Conservation (phyloP, 2,113 vertebrate genomes). For the Saiga tatarica region DNA sequence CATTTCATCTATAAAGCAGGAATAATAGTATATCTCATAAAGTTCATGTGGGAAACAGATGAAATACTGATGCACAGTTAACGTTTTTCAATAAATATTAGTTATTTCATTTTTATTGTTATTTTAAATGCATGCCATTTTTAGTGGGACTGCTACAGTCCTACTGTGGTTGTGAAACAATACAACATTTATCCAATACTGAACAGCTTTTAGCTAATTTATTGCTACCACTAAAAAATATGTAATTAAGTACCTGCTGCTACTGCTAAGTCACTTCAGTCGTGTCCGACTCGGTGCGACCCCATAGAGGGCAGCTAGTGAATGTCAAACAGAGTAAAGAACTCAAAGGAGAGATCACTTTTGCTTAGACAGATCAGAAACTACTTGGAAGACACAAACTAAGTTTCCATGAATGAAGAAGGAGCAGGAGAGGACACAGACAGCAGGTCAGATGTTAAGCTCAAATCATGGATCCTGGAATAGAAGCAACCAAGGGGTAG, state of each 20-base stretch:
- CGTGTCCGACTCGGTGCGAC: too few species aligned
- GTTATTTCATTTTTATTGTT: constrained; percentile 25
- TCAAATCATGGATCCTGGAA: background rate
- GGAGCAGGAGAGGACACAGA: background rate
- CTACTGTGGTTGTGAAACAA: background rate
- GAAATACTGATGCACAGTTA: background rate
- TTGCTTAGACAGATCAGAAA: background rate
- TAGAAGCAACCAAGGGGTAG: background rate
- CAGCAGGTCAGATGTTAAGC: background rate
- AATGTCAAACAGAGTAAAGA: background rate
- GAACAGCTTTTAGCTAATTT: background rate
- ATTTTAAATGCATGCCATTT: constrained; percentile 4
- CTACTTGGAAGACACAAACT: background rate
- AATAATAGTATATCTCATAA: background rate
- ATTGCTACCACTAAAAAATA: background rate
- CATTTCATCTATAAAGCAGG: background rate
- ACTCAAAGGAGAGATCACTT: background rate
- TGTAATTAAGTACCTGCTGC: background rate
- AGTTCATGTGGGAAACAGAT: background rate
- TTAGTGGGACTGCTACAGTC: background rate
- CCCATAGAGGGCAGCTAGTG: background rate
- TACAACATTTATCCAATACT: background rate
- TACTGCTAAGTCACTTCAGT: too few species aligned
- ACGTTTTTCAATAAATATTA: constrained; percentile 43
- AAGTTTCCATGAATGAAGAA: background rate